phyloP scores from a whole-genome alignment of 2,113 vertebrate species.

The Sterrhoptilus dennistouni region DNA sequence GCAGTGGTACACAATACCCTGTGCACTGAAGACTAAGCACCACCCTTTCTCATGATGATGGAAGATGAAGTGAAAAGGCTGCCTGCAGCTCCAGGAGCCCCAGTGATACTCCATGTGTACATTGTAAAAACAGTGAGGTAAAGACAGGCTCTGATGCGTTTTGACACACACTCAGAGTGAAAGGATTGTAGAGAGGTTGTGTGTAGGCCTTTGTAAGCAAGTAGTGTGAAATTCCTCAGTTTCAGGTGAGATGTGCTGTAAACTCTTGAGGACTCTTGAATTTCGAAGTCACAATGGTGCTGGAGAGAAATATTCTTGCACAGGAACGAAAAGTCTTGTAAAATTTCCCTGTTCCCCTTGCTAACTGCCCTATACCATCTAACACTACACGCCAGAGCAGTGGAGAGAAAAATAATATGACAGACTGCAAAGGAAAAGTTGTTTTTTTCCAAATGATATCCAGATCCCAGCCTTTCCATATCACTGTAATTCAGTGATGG shows the following conservation, averaged over 20 bases:
- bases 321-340: slow-evolving; percentile 18
- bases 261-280: slow-evolving; percentile 15
- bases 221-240: slow-evolving; percentile 26
- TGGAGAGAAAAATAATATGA: neutral
- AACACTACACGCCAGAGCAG: neutral
- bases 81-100: neutral
- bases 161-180: neutral
- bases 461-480: neutral
- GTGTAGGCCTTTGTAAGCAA: slow-evolving; percentile 10
- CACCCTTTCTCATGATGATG: neutral
- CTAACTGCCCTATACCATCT: neutral
- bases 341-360: neutral
- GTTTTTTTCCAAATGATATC: neutral
- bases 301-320: neutral
- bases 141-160: neutral
- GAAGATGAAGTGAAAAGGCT: neutral
- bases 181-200: neutral
- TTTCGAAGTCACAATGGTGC: neutral
- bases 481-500: neutral
- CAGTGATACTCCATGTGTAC: neutral
- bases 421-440: neutral
- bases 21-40: neutral
- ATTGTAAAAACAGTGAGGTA: neutral
- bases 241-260: slow-evolving; percentile 32
- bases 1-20: neutral